Evolutionary conservation across 2,797 vertebrate species (phyloP), one percentile per base, ranked within the genome.

Genomic region (Melanotaenia boesemani): DNA sequence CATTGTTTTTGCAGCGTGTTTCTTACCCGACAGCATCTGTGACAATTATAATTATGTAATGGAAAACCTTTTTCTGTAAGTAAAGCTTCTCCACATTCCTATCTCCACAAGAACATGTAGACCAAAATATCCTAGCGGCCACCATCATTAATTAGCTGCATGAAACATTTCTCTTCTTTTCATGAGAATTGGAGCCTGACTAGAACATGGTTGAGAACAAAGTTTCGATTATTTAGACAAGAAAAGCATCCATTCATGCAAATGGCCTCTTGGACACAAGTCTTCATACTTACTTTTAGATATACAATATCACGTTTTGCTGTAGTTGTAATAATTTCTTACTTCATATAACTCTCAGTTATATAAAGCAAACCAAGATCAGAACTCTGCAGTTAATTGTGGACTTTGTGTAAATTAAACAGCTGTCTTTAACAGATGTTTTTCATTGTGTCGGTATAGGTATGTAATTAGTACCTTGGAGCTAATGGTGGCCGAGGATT

Each of bases 41-140:
- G 94, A 96, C 41, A 97, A 99, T 89, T 99, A 99, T 93, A 96
- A 96, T 80, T 97, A 98, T 91, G 95, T 99, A 67, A 99, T 99
- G 98, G 98, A 99, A 94, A 98, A 99, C 87, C 97, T 99, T 92
- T 99, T 99, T 86, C 92, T 99, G 98, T 99, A 88, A 97, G 98
- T 98, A 52, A 65, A 39, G 8, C 28, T 4, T 57, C n/a, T n/a
- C n/a, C n/a, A n/a, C n/a, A n/a, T n/a, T n/a, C n/a, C n/a, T n/a
- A n/a, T n/a, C n/a, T 16, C 41, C 18, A 20, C 48, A 3, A 46
- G 5, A 5, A 26, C 6, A n/a, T 2, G 7, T 28, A 20, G 18
- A 64, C 50, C 9, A 50, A 24, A 16, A 41, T 24, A 36, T 20
- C 5, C 28, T 5, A 28, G 26, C 52, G 58, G 4, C 5, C 15